phyloP scores from a whole-genome alignment of 2,113 vertebrate species.

The Recurvirostra avosetta region DNA sequence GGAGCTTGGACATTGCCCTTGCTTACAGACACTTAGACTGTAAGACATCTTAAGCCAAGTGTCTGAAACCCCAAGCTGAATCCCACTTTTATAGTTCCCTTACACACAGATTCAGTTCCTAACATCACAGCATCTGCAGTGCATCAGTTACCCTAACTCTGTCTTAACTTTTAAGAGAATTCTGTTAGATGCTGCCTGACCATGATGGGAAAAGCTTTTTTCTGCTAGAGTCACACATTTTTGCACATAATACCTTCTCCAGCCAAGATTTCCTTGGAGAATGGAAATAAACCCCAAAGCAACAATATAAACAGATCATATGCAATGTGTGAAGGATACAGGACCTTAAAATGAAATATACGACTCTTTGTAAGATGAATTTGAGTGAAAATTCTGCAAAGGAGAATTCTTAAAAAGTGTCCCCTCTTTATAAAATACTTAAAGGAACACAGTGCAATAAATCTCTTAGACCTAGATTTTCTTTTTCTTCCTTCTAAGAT shows the following conservation, averaged over 20 bases:
- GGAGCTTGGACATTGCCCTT: background rate
- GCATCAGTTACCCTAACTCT: background rate
- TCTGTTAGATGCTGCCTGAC: background rate
- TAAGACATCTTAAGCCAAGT: background rate
- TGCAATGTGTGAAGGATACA: background rate
- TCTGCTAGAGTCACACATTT: background rate
- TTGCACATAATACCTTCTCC: background rate
- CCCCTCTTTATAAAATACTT: background rate
- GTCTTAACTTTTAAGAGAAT: background rate
- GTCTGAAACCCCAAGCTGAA: background rate
- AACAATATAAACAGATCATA: background rate
- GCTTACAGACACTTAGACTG: background rate
- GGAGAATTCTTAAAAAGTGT: background rate
- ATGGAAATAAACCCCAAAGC: background rate
- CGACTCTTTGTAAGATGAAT: background rate
- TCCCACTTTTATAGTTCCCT: background rate
- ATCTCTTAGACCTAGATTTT: background rate
- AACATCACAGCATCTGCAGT: background rate
- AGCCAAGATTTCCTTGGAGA: background rate
- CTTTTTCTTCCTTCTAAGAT: background rate
- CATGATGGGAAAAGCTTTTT: background rate
- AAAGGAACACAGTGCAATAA: background rate
- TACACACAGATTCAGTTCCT: background rate
- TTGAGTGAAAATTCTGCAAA: background rate
- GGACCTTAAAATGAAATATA: background rate